Evolutionary conservation across 1,140 invertebrate genomes (phyloP), one percentile per base, ranked within the genome.

Genomic region (Neuroterus valhalla): DNA sequence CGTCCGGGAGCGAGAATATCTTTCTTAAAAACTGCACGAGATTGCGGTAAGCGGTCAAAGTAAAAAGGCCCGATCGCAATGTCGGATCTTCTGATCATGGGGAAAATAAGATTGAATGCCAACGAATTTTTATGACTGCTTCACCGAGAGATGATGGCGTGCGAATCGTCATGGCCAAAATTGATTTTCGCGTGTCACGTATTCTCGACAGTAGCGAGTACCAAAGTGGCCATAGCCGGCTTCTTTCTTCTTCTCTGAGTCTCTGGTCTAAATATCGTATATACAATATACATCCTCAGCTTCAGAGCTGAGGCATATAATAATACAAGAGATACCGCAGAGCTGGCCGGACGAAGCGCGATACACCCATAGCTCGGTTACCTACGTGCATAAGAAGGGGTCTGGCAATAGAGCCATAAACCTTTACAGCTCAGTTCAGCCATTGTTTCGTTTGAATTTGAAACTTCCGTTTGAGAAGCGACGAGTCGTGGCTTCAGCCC

Each of bases 171-270:
- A 75, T 81, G 75, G 75, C 74, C 78, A 80, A 86, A 86, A 86
- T 86, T 86, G 85, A 86, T 86, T 86, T 86, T 86, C 81, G 82
- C 78, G 81, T 79, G 82, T 84, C 84, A 80, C 79, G 83, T 81
- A 78, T 83, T 86, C 86, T 86, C 78, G 78, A 74, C 76, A 68
- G 46, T 46, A 43, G 45, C 48, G 10, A 48, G 10, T 3, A 11
- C 21, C 66, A 38, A 46, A 67, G 48, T 8, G 14, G 70, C 67
- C 74, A 38, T 66, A 68, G 69, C 19, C 4, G 12, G 17, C 67
- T 21, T 5, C 42, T 52, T 72, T 72, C 44, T 66, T 66, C 46
- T 46, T 75, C 31, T 66, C 66, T 45, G 38, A 46, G 69, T 71
- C 72, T 75, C 2, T 26, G 17, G 2, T 17, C 31, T 38, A 38